Percentiles rank a stretch among this genome's conserved stretches.
phyloP scores from a whole-genome alignment of 2,797 vertebrate species.

The Ibycter americanus region DNA sequence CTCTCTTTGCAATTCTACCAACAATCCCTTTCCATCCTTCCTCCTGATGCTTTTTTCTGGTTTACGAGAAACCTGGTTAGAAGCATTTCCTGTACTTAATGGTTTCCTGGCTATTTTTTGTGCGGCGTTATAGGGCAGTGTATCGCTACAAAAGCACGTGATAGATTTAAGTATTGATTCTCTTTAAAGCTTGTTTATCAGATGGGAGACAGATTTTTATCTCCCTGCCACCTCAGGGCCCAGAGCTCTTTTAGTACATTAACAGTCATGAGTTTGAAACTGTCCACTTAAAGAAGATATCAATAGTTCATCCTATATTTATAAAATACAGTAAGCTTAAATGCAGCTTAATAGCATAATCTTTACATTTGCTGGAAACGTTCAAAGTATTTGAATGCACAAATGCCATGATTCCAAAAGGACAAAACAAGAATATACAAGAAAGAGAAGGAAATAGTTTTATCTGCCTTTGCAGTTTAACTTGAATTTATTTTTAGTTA shows the following conservation, averaged over 20 bases:
- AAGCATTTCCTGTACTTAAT: background rate
- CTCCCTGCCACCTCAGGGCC: background rate
- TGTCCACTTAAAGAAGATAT: background rate
- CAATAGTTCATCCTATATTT: background rate
- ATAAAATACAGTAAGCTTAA: background rate
- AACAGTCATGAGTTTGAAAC: background rate
- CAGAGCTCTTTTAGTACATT: background rate
- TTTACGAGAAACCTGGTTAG: background rate
- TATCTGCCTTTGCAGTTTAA: constrained; percentile 30
- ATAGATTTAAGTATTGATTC: constrained; percentile 20
- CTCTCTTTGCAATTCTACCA: background rate
- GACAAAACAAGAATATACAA: background rate
- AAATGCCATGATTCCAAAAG: background rate
- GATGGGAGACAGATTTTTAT: constrained; percentile 3
- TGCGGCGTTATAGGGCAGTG: background rate
- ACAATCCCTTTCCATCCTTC: background rate
- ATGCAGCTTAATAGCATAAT: constrained; percentile 5
- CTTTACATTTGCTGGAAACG: background rate
- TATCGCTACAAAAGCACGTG: background rate
- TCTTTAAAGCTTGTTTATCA: constrained; percentile 25
- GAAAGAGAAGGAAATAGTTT: background rate
- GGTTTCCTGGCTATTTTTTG: background rate
- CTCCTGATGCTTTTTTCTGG: background rate
- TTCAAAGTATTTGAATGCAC: background rate
- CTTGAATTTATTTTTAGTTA: constrained; percentile 46